These are phyloP conservation scores for Delphinus delphis DNA, from an alignment of 2,113 vertebrate genomes.

Conservation along the genomic window DNA sequence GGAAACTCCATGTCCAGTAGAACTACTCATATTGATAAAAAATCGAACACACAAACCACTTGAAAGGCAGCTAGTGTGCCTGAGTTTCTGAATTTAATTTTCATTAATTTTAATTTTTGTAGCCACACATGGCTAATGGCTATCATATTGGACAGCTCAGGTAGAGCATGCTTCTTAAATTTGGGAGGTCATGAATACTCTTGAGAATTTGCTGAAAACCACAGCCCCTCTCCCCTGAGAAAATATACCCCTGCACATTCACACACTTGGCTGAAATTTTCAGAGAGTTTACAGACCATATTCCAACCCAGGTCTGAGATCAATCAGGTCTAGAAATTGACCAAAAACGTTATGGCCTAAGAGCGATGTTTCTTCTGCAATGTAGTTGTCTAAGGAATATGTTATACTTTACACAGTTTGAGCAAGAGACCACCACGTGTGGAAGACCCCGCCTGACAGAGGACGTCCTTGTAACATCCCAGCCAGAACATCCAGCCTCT, in stretches of 20 bases:
- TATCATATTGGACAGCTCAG: not conserved
- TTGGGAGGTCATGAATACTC: not conserved
- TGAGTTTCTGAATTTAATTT: not conserved
- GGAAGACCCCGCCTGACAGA: not conserved
- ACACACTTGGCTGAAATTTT: not conserved
- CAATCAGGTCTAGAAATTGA: not conserved
- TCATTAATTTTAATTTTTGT: conserved; percentile 3
- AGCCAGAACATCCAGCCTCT: not conserved
- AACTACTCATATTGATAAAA: not conserved
- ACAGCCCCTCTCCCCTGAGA: not conserved
- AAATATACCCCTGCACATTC: not conserved
- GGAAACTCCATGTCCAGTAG: not conserved
- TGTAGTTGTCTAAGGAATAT: not conserved
- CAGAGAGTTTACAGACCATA: not conserved
- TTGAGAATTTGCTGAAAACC: conserved; percentile 10
- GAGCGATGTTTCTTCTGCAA: not conserved
- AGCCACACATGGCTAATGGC: not conserved
- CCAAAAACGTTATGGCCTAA: not conserved
- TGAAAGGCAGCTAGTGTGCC: not conserved
- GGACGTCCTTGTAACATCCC: not conserved
- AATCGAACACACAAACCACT: not conserved
- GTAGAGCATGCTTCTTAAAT: not conserved
- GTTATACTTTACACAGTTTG: not conserved
- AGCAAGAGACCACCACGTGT: not conserved
- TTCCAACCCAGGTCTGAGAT: not conserved